These are phyloP conservation scores for Plectropomus leopardus DNA, from an alignment of 2,113 vertebrate species.

Conservation along the genomic window DNA sequence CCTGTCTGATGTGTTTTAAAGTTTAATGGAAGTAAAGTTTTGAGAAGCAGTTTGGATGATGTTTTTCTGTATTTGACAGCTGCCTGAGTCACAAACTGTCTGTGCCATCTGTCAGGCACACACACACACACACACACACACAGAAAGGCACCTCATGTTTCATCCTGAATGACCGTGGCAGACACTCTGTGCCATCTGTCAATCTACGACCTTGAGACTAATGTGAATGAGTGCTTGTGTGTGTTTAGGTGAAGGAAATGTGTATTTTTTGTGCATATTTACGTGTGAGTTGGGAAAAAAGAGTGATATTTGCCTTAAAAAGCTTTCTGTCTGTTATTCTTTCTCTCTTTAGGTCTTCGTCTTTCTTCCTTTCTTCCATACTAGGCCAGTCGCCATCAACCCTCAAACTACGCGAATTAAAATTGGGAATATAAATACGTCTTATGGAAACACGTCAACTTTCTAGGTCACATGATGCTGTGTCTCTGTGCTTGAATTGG, in stretches of 20 bases:
- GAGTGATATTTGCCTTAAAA: too few relatives aligned
- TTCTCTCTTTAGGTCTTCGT: too few relatives aligned
- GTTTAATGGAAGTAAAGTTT: too few relatives aligned
- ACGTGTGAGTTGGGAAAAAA: not conserved
- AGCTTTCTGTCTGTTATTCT: too few relatives aligned
- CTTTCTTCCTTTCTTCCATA: too few relatives aligned
- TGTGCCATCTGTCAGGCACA: not conserved
- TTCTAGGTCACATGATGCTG: too few relatives aligned
- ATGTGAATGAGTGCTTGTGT: not conserved
- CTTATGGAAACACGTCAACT: too few relatives aligned
- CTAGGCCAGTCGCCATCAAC: too few relatives aligned
- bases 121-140: not conserved
- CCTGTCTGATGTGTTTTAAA: not conserved
- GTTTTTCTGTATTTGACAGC: not conserved
- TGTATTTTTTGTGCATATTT: not conserved
- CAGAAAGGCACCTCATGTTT: slow-evolving; percentile 14
- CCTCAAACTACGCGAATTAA: too few relatives aligned
- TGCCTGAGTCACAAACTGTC: not conserved
- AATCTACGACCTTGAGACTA: slow-evolving; percentile 28
- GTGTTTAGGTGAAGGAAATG: not conserved
- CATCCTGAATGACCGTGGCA: slow-evolving; percentile 22
- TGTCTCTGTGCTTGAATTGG: too few relatives aligned
- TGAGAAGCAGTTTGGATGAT: not conserved
- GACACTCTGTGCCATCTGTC: slow-evolving; percentile 45
- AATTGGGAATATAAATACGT: too few relatives aligned